Evolutionary conservation across 2,888 invertebrate genomes (phyloP).

Genomic region (Cephus runcator): DNA sequence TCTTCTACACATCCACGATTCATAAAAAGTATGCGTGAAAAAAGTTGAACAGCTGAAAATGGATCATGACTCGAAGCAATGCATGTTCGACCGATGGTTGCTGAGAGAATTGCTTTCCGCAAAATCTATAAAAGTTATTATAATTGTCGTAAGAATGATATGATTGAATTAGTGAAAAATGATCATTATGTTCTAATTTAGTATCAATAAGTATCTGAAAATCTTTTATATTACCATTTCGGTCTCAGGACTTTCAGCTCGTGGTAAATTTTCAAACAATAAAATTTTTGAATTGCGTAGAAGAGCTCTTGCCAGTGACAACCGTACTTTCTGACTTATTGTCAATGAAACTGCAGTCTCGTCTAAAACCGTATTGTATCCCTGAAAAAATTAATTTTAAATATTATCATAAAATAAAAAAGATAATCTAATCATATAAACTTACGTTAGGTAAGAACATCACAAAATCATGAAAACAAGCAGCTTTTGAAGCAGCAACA

Average conservation of each 20-base stretch:
- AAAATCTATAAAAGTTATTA: conserved; percentile 4
- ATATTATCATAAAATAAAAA: background rate
- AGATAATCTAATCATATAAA: background rate
- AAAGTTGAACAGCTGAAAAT: conserved; percentile 18
- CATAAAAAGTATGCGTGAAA: conserved; percentile 16
- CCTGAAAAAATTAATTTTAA: conserved; percentile 9
- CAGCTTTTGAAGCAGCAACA: conserved; percentile 59
- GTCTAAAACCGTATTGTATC: conserved; percentile 22
- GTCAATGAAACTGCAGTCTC: conserved; percentile 18
- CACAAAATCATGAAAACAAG: conserved; percentile 67
- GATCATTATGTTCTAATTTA: background rate
- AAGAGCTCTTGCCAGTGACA: conserved; percentile 29
- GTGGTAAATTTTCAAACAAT: conserved; percentile 22
- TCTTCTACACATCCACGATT: conserved; percentile 19
- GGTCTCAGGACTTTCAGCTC: conserved; percentile 24
- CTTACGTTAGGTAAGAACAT: conserved; percentile 59
- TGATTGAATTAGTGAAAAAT: too few species aligned
- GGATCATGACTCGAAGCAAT: conserved; percentile 23
- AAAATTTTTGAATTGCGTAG: conserved; percentile 25
- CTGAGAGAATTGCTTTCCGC: conserved; percentile 13
- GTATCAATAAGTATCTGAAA: background rate
- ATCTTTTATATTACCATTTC: conserved; percentile 15
- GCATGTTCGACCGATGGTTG: conserved; percentile 14
- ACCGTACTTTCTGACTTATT: conserved; percentile 24
- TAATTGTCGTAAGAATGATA: too few species aligned